Percentiles rank a stretch among this genome's conserved stretches.
Conservation (phyloP, 2,113 vertebrate genomes). For the Salvelinus alpinus region DNA sequence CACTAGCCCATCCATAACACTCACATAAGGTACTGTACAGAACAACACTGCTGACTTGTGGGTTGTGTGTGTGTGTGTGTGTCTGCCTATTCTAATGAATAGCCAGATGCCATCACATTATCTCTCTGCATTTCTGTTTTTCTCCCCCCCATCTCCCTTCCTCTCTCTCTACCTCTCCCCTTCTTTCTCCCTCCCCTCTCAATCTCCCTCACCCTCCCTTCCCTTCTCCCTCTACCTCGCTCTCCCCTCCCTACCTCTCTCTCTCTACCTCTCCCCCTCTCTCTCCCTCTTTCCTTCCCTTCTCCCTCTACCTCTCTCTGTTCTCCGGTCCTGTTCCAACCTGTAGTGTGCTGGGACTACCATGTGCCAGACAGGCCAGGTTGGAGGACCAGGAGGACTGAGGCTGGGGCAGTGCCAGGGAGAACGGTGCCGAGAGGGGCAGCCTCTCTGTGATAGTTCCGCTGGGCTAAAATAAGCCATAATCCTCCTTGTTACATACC, state of each 20-base stretch:
- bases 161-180: neutral
- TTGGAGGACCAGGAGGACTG: too few relatives aligned
- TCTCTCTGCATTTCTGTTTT: neutral
- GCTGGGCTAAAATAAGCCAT: slow-evolving; percentile 25
- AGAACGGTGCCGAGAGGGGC: neutral
- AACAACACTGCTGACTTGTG: neutral
- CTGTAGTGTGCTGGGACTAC: neutral
- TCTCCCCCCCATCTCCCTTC: neutral
- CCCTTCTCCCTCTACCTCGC: too few relatives aligned
- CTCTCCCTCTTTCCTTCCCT: neutral
- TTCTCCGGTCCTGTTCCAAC: neutral
- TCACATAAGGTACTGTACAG: neutral
- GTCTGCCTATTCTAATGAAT: neutral
- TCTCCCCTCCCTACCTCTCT: too few relatives aligned
- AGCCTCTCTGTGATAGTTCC: slow-evolving; percentile 20
- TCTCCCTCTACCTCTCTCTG: neutral
- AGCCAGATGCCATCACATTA: neutral
- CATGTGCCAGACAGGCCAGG: too few relatives aligned
- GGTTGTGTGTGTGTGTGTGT: neutral
- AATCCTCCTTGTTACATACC: slow-evolving; percentile 2
- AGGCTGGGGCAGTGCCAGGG: neutral
- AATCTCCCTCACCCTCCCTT: too few relatives aligned
- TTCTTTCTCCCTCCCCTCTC: neutral
- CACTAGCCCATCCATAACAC: neutral
- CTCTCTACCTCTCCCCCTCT: neutral